Base-by-base conservation (phyloP, 2,113 vertebrate species). In the Dolichotis patagonum region DNA sequence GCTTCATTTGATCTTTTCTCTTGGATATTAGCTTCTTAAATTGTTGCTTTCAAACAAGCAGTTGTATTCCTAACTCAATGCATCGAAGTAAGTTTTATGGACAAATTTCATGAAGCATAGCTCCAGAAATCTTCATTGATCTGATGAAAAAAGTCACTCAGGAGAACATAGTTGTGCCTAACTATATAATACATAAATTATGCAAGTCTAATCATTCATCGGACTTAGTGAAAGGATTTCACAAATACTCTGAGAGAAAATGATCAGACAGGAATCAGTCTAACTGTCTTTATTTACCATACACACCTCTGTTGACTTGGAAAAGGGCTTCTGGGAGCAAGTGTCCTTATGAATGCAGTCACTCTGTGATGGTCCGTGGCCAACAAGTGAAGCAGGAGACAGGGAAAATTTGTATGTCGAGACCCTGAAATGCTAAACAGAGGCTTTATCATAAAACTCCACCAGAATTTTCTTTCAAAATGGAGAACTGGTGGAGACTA, bases 391-490 rank as follows among this genome's bases (percentile, higher is more conserved):
- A 90, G 41, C 54, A 93, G 19, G 6, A 85, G 16, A 56, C 62
- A 85, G 16, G 41, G 38, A 16, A 24, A 11, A 5, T 73, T 83
- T 94, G 43, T 56, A 62, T 90, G 52, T 85, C 19, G 80, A 52
- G 95, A 13, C 0, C 11, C 67, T 84, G 9, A 80, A 83, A 19
- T 87, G n/a, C 12, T 87, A 83, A 86, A 38, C 17, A 89, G 28
- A 12, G 91, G 28, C 62, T 49, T 90, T 41, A 24, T 58, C 43
- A 60, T 20, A 81, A 71, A 4, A 43, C 0, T 80, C 90, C 20
- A 86, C 24, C 24, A 91, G 80, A 30, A 3, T 83, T 91, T 93
- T 84, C 35, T 95, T 63, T 65, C 80, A 54, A 95, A 63, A 77
- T 81, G 26, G 7, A 49, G 22, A 81, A 13, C 49, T 49, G 16